phyloP scores from a whole-genome alignment of 2,113 vertebrate genomes.

The Sorex fumeus region DNA sequence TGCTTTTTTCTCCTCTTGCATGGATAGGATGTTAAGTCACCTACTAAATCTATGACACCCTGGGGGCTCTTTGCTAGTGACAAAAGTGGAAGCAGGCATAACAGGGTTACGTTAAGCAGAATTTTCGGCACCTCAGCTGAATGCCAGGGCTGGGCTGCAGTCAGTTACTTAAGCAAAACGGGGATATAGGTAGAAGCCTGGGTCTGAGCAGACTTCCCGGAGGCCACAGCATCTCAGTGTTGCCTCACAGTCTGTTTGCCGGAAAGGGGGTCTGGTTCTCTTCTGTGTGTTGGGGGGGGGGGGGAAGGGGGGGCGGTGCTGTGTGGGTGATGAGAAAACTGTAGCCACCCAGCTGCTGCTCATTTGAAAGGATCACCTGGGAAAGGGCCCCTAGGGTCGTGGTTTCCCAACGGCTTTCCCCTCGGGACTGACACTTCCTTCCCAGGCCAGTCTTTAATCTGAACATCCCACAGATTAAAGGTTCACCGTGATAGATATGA shows the following conservation, averaged over 20 bases:
- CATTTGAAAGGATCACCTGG: too few relatives aligned
- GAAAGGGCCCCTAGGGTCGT: too few relatives aligned
- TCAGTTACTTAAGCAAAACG: too few relatives aligned
- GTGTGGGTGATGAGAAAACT: not conserved
- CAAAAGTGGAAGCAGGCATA: not conserved
- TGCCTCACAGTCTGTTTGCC: not conserved
- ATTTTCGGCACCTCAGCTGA: not conserved
- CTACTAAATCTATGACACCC: not conserved
- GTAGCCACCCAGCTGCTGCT: not conserved
- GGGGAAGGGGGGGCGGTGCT: too few relatives aligned
- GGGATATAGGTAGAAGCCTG: not conserved
- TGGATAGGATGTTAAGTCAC: conserved; percentile 56
- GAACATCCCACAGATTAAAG: not conserved
- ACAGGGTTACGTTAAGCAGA: not conserved
- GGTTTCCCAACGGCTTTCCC: too few relatives aligned
- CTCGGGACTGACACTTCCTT: too few relatives aligned
- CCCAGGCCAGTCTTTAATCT: not conserved
- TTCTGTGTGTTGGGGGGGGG: not conserved
- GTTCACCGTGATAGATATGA: not conserved
- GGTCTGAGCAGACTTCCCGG: not conserved
- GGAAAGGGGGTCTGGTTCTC: not conserved
- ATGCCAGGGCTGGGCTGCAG: not conserved
- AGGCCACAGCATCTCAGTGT: not conserved
- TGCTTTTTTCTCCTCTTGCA: conserved; percentile 7
- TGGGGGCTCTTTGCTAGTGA: not conserved